Base-by-base conservation (phyloP, 2,888 invertebrate genomes). In the Carterocephalus palaemon region DNA sequence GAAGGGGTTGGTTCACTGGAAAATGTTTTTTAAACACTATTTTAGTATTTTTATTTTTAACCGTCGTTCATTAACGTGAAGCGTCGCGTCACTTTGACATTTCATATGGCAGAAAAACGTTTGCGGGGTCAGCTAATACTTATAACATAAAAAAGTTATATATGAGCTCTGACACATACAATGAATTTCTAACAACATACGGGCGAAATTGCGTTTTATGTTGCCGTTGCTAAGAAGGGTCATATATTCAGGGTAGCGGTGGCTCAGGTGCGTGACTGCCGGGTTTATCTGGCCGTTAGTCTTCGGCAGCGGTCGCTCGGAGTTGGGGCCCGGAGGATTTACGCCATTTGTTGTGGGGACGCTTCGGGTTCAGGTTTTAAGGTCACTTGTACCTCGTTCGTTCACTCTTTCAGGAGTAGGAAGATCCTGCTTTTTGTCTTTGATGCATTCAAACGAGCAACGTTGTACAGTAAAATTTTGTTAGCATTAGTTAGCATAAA, bases 281-380 rank as follows among this genome's bases (percentile, higher is more conserved):
- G 66, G 65, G 62, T 59, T 76, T 73, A 78, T 72, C 73, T 71
- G 67, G 70, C 59, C 72, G 70, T 79, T 76, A 71, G 54, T 79
- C 75, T 73, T 63, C 46, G 57, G 59, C 63, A 67, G 66, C 69
- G 69, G 70, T 66, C 57, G 57, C 65, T 63, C 67, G n/a, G n/a
- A n/a, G 65, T 66, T 64, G 59, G 59, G 48, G 53, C 52, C 53
- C 57, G 56, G 64, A 59, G 72, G 70, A 71, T 73, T 72, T 70
- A 57, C 46, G 47, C 51, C 56, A 60, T 63, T 60, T 60, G 61
- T 59, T 53, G 54, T 34, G 50, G 51, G 48, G 20, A 28, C 43
- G 29, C 50, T 51, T 46, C 39, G 48, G 46, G 40, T 47, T n/a
- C n/a, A n/a, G n/a, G 29, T 46, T 52, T 33, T 26, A 7, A 34